Base-by-base conservation (phyloP, 2,113 vertebrate genomes). In the Galeopterus variegatus region DNA sequence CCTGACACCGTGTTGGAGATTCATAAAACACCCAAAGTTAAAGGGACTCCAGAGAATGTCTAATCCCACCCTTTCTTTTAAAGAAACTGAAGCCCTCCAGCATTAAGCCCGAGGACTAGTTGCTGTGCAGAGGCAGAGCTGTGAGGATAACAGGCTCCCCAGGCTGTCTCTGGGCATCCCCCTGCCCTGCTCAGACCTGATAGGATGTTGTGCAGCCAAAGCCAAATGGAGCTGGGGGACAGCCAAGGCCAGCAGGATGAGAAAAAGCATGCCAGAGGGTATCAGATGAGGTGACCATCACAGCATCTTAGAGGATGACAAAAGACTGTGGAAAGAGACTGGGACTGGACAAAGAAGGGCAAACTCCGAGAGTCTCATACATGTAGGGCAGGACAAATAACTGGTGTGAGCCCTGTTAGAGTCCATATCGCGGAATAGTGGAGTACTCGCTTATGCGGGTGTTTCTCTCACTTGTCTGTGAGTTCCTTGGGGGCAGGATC, bases 211-310 rank as follows among this genome's bases (percentile, higher is more conserved):
- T 62, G 56, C 28, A 28, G 84, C 80, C 48, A 52, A 50, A 6
- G 56, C 36, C 7, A 15, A 54, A 21, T 3, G 8, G 52, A 76
- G 64, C 56, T 93, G 77, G 77, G 67, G 72, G 52, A 62, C 36
- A 33, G 75, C 93, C 64, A 93, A 60, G 52, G 45, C 83, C 48
- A 60, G 73, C 28, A 89, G 80, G 65, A 94, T 24, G n/a, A 60
- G 83, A 41, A 62, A 62, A 69, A 64, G n/a, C 65, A 7, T 31
- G 33, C 73, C 60, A 65, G 91, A 92, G 80, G 81, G 48, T 18
- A 56, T 72, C 93, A 62, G 58, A 67, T 92, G 84, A 84, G 88
- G 72, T 91, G 81, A 33, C 33, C 72, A 56, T 48, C 60, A 45
- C 28, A 77, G 88, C 41, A 23, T 82, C 88, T 21, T 19, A 36